These are phyloP conservation scores for Chrysolina haemoptera DNA, from an alignment of 2,888 invertebrate genomes.

Conservation along the genomic window DNA sequence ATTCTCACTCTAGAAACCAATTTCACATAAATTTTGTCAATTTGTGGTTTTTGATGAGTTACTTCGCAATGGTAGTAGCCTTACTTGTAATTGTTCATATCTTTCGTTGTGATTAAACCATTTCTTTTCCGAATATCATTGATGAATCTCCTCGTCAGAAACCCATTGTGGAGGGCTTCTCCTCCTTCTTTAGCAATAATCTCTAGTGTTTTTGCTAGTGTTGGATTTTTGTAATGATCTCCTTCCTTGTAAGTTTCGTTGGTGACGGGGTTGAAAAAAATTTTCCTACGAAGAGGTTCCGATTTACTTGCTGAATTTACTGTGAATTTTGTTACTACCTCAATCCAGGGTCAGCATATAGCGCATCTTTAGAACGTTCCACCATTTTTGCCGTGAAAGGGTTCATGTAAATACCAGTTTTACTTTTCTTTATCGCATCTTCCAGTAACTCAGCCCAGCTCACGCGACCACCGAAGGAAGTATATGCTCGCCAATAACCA, in stretches of 20 bases:
- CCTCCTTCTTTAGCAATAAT: slow-evolving; percentile 72
- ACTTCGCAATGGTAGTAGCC: slow-evolving; percentile 40
- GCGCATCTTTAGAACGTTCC: not conserved
- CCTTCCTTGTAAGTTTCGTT: slow-evolving; percentile 53
- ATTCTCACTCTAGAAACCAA: too few relatives aligned
- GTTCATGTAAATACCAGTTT: slow-evolving; percentile 78
- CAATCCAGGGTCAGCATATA: slow-evolving; percentile 38
- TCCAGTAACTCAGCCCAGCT: slow-evolving; percentile 85
- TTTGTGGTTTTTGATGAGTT: not conserved
- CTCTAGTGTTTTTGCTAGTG: slow-evolving; percentile 72
- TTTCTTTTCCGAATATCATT: slow-evolving; percentile 71
- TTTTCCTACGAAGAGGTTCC: slow-evolving; percentile 46
- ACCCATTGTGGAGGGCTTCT: slow-evolving; percentile 74
- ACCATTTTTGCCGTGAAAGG: slow-evolving; percentile 25
- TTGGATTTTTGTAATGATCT: slow-evolving; percentile 50
- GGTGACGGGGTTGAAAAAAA: slow-evolving; percentile 57
- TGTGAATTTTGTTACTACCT: slow-evolving; percentile 25
- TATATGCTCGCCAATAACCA: slow-evolving; percentile 43
- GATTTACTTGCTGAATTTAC: too few relatives aligned
- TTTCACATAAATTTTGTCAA: too few relatives aligned
- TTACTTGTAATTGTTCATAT: slow-evolving; percentile 82
- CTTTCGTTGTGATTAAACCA: slow-evolving; percentile 85
- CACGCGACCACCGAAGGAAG: slow-evolving; percentile 65
- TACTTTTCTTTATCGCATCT: slow-evolving; percentile 84
- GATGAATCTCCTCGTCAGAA: slow-evolving; percentile 68